phyloP scores from a whole-genome alignment of 2,888 invertebrate genomes.

The Drosophila anomelani region DNA sequence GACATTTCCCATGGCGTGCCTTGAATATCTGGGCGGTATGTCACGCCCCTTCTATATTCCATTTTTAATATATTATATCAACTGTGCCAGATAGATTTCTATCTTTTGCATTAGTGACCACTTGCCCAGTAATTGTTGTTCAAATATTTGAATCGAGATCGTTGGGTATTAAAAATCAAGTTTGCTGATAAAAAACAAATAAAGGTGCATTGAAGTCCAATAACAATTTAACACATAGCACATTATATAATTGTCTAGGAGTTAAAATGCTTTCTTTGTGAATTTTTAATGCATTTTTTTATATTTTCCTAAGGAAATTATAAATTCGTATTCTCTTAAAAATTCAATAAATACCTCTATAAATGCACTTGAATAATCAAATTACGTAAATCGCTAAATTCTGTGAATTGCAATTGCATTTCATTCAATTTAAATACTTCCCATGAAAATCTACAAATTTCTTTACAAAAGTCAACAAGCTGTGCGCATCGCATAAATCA shows the following conservation, averaged over 20 bases:
- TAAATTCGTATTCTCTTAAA: neutral
- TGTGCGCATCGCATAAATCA: slow-evolving; percentile 66
- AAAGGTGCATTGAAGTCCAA: slow-evolving; percentile 39
- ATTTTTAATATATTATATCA: slow-evolving; percentile 13
- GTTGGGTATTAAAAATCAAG: slow-evolving; percentile 34
- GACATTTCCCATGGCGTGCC: slow-evolving; percentile 66
- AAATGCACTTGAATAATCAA: slow-evolving; percentile 10
- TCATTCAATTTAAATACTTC: slow-evolving; percentile 68
- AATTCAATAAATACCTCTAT: neutral
- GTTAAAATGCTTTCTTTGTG: neutral
- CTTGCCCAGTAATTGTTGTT: slow-evolving; percentile 56
- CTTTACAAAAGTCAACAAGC: slow-evolving; percentile 47
- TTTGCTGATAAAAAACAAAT: slow-evolving; percentile 25
- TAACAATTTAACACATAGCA: slow-evolving; percentile 25
- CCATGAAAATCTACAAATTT: slow-evolving; percentile 35
- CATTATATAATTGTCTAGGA: slow-evolving; percentile 2
- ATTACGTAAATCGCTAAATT: slow-evolving; percentile 1
- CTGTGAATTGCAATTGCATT: slow-evolving; percentile 48
- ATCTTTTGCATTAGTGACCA: slow-evolving; percentile 68
- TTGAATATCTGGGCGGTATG: slow-evolving; percentile 39
- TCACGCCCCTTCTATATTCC: slow-evolving; percentile 46
- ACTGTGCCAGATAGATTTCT: slow-evolving; percentile 48
- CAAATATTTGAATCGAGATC: slow-evolving; percentile 55
- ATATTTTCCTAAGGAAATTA: neutral
- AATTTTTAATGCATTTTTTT: neutral